A percentile compares a stretch with the other conserved stretches of the same genome.
Conservation (phyloP, 2,113 vertebrate genomes). For the Nycticorax nycticorax region DNA sequence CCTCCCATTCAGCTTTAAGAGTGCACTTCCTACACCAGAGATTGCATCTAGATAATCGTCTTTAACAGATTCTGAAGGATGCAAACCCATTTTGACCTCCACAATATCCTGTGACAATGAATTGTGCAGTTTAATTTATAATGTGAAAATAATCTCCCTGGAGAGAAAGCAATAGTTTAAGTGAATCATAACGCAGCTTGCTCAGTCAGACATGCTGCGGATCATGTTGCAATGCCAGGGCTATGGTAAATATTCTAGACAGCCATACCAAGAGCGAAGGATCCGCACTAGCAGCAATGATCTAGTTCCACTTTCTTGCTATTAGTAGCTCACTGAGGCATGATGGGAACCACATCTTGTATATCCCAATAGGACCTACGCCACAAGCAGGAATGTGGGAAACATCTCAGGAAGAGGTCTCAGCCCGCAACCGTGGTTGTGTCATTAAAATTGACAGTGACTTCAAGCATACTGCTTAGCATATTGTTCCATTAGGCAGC, state of each 20-base stretch:
- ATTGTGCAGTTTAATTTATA: not conserved
- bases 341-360: not conserved
- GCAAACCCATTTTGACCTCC: not conserved
- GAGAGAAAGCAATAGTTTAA: not conserved
- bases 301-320: not conserved
- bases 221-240: not conserved
- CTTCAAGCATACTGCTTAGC: not conserved
- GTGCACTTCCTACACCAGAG: not conserved
- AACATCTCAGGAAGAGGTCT: not conserved
- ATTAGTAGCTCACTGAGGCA: not conserved
- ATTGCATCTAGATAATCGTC: not conserved
- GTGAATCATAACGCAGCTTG: not conserved
- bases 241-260: not conserved
- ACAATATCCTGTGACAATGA: not conserved
- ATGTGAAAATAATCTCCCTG: not conserved
- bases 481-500: not conserved
- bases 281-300: rapidly evolving
- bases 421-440: not conserved
- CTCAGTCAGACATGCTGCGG: not conserved
- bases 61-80: not conserved
- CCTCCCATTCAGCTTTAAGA: not conserved
- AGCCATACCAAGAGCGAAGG: not conserved
- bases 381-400: not conserved
- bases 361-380: not conserved
- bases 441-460: not conserved